phyloP scores from a whole-genome alignment of 2,888 invertebrate species.

The Nephrocerus scutellatus region DNA sequence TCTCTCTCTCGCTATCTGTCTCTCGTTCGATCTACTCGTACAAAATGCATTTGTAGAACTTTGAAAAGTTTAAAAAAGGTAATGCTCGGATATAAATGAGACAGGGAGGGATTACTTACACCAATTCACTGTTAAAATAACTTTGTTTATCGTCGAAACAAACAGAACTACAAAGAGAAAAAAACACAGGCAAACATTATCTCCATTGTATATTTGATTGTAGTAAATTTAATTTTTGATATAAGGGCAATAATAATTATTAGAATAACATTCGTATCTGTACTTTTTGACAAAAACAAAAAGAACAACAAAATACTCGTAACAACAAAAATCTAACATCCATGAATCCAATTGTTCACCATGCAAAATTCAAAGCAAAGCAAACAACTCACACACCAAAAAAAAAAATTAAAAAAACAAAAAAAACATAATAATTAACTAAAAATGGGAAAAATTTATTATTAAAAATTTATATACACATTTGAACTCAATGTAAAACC shows the following conservation, averaged over 20 bases:
- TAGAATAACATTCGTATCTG: no score
- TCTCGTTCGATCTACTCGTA: constrained; percentile 5
- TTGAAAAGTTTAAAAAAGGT: constrained; percentile 42
- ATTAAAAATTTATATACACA: constrained; percentile 3
- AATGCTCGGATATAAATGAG: constrained; percentile 42
- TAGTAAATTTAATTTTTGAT: neutral
- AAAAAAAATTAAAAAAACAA: constrained; percentile 11
- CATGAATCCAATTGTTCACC: constrained; percentile 38
- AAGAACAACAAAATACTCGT: constrained; percentile 4
- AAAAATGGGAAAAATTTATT: constrained; percentile 4
- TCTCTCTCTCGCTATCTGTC: constrained; percentile 1
- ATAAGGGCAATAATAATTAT: no score
- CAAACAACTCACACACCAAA: neutral
- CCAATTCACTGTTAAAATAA: constrained; percentile 13
- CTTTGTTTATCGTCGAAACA: constrained; percentile 7
- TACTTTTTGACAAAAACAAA: no score
- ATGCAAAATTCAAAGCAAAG: constrained; percentile 27
- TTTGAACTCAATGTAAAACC: no score
- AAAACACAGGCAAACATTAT: neutral
- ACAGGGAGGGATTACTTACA: constrained; percentile 30
- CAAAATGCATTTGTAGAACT: constrained; percentile 38
- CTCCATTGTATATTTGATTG: neutral
- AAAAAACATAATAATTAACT: constrained; percentile 12
- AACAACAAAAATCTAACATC: constrained; percentile 16
- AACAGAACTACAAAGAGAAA: neutral